phyloP scores from a whole-genome alignment of 2,888 invertebrate genomes.

The Fragum whitleyi region DNA sequence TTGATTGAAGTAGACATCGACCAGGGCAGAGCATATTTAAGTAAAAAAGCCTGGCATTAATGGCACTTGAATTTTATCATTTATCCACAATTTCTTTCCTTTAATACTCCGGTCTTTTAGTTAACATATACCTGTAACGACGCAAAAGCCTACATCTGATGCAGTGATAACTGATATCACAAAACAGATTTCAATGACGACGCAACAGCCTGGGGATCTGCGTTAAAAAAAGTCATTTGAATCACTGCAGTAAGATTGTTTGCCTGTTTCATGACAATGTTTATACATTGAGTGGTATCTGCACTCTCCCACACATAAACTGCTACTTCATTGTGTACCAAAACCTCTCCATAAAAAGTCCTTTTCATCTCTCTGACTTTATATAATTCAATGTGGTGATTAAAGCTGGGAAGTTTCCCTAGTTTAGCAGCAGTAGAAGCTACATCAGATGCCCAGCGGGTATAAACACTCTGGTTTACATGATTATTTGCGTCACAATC shows the following conservation, averaged over 20 bases:
- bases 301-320: conserved; percentile 36
- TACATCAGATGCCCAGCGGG: conserved; percentile 51
- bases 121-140: too few relatives aligned
- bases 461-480: conserved; percentile 44
- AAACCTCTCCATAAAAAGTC: conserved; percentile 41
- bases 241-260: conserved; percentile 32
- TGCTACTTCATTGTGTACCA: conserved; percentile 38
- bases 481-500: conserved; percentile 56
- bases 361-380: conserved; percentile 27
- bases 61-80: too few relatives aligned
- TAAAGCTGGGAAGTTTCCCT: conserved; percentile 35
- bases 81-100: too few relatives aligned
- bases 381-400: conserved; percentile 47
- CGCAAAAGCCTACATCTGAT: too few relatives aligned
- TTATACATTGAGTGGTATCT: background rate
- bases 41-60: too few relatives aligned
- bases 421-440: conserved; percentile 25
- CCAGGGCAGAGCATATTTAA: too few relatives aligned
- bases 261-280: conserved; percentile 27
- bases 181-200: conserved; percentile 35
- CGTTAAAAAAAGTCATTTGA: conserved; percentile 37
- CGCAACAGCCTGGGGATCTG: conserved; percentile 6
- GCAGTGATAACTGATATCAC: conserved; percentile 14
- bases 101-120: too few relatives aligned
- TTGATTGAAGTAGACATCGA: too few relatives aligned